These are phyloP conservation scores for Turnix velox DNA, from an alignment of 2,113 vertebrate genomes.

Conservation along the genomic window DNA sequence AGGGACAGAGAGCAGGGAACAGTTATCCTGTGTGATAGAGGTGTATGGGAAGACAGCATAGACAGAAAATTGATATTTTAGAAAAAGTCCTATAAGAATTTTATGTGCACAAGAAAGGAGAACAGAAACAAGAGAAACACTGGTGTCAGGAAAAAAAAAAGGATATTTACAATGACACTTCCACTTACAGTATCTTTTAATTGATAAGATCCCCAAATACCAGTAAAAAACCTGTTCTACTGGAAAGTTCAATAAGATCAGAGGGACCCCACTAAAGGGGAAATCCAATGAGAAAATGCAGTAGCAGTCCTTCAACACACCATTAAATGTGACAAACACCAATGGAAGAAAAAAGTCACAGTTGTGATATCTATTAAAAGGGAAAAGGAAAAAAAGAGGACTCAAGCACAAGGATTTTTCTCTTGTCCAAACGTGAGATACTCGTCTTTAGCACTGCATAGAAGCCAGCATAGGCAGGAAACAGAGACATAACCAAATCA, in stretches of 20 bases:
- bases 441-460: not conserved
- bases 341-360: not conserved
- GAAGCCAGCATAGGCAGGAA: not conserved
- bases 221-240: not conserved
- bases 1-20: not conserved
- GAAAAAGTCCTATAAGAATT: not conserved
- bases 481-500: not conserved
- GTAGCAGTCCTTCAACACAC: not conserved
- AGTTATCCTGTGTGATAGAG: fast-evolving
- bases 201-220: not conserved
- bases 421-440: not conserved
- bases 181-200: not conserved
- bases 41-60: not conserved
- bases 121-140: not conserved
- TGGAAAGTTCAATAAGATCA: not conserved
- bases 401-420: not conserved
- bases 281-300: not conserved
- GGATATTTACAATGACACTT: not conserved
- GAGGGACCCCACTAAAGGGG: not conserved
- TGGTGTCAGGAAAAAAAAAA: not conserved
- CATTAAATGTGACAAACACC: not conserved
- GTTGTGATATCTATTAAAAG: not conserved
- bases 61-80: not conserved
- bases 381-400: not conserved
- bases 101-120: not conserved